Conservation (phyloP, 2,797 vertebrate species). For the Xenopus petersii region DNA sequence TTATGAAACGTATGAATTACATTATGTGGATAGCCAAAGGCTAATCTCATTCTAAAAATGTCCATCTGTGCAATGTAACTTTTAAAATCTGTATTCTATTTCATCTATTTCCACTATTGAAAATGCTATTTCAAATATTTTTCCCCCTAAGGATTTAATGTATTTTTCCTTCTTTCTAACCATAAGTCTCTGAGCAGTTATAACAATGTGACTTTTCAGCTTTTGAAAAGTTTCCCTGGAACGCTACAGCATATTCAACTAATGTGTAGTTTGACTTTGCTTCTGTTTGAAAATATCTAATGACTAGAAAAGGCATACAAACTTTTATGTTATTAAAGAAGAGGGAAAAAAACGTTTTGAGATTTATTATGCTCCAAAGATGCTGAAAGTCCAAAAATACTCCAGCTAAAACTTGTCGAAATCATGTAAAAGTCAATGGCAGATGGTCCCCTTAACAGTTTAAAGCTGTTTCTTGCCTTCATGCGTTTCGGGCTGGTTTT, state of each 20-base stretch:
- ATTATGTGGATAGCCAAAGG: constrained; percentile 6
- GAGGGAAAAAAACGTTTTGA: too few relatives aligned
- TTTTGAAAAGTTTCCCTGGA: neutral
- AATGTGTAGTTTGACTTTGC: too few relatives aligned
- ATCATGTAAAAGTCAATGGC: too few relatives aligned
- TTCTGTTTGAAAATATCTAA: too few relatives aligned
- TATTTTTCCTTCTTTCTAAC: neutral
- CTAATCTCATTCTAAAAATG: neutral
- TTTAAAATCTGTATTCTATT: constrained; percentile 1
- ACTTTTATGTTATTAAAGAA: too few relatives aligned
- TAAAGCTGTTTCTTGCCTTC: too few relatives aligned
- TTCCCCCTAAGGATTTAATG: neutral
- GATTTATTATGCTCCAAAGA: too few relatives aligned
- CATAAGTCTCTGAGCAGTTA: neutral
- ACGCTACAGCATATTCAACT: neutral
- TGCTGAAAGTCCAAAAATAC: too few relatives aligned
- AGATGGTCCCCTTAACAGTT: too few relatives aligned
- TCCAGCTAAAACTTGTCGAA: too few relatives aligned
- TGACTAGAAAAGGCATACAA: too few relatives aligned
- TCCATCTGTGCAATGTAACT: neutral
- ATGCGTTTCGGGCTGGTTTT: too few relatives aligned
- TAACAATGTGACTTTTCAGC: neutral
- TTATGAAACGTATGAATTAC: constrained; percentile 14
- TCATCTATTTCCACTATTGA: neutral
- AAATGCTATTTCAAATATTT: constrained; percentile 5